Percentiles rank a stretch among this genome's conserved stretches.
These are phyloP conservation scores for Pseudeuparius sepicola DNA, from an alignment of 2,888 invertebrate genomes.

Conservation along the genomic window DNA sequence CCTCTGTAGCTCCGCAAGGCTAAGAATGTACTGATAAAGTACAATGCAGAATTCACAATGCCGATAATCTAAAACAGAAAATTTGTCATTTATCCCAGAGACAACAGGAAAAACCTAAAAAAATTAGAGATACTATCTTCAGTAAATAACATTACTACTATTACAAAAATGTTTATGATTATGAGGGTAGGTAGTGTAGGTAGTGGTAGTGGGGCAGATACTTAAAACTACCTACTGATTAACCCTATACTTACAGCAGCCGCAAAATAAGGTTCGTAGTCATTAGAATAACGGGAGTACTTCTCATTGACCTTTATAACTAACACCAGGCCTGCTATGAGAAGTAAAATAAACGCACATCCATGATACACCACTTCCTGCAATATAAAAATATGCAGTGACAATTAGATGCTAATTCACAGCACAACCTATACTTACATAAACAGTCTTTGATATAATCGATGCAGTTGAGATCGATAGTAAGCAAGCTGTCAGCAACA, in stretches of 20 bases:
- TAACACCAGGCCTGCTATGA: conserved; percentile 60
- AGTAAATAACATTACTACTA: too few species aligned
- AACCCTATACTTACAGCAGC: conserved; percentile 72
- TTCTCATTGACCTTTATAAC: conserved; percentile 54
- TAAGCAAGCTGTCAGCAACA: conserved; percentile 63
- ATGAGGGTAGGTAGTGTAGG: too few species aligned
- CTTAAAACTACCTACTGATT: too few species aligned
- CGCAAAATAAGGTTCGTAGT: conserved; percentile 58
- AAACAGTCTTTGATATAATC: conserved; percentile 71
- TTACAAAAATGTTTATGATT: too few species aligned
- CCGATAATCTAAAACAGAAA: conserved; percentile 61
- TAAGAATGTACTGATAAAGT: conserved; percentile 66
- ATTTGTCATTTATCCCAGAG: too few species aligned
- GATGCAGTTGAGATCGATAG: conserved; percentile 72
- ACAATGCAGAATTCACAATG: conserved; percentile 59
- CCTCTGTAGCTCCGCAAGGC: conserved; percentile 70
- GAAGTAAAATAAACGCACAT: conserved; percentile 59
- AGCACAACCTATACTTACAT: conserved; percentile 48
- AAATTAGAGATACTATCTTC: too few species aligned
- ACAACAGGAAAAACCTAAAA: too few species aligned
- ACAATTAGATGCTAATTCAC: conserved; percentile 1
- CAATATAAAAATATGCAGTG: conserved; percentile 28
- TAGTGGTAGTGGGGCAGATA: too few species aligned
- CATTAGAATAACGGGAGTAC: conserved; percentile 35
- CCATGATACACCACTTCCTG: conserved; percentile 79